These are phyloP conservation scores for Neosilurus hyrtlii DNA, from an alignment of 2,797 vertebrate species.

Conservation along the genomic window DNA sequence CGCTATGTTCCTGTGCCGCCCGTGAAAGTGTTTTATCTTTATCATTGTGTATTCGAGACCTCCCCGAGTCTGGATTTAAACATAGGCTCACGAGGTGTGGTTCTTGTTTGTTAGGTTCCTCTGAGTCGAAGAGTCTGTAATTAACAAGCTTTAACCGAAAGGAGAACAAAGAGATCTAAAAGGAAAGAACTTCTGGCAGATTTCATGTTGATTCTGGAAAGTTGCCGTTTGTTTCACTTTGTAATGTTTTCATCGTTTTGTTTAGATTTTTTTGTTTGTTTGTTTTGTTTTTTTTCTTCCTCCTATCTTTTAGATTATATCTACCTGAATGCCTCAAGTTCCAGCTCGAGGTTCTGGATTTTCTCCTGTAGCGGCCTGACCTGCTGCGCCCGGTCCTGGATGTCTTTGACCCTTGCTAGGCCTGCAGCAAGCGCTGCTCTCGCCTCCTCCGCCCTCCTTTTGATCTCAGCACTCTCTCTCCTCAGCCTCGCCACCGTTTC, in stretches of 20 bases:
- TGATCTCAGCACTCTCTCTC: slow-evolving; percentile 71
- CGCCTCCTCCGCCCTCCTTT: slow-evolving; percentile 72
- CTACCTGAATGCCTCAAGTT: slow-evolving; percentile 68
- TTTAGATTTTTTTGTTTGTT: background rate
- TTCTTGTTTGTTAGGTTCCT: background rate
- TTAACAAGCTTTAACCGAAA: background rate
- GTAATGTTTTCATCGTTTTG: background rate
- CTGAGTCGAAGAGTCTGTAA: too few relatives aligned
- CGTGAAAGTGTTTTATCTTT: background rate
- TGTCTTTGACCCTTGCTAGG: slow-evolving; percentile 68
- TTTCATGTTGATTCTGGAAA: background rate
- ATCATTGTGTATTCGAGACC: background rate
- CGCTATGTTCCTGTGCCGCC: too few relatives aligned
- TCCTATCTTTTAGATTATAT: background rate
- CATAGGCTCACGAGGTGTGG: background rate
- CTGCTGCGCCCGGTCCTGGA: slow-evolving; percentile 70
- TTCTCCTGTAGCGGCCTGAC: slow-evolving; percentile 66
- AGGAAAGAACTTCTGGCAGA: background rate
- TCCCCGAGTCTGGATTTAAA: background rate
- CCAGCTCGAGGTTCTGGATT: slow-evolving; percentile 65
- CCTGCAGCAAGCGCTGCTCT: slow-evolving; percentile 70
- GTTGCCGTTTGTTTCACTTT: background rate
- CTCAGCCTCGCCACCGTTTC: slow-evolving; percentile 59
- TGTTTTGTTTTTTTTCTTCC: too few relatives aligned
- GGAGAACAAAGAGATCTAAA: background rate